These are phyloP conservation scores for Hippocampus comes DNA, from an alignment of 2,113 vertebrate genomes.

Conservation along the genomic window DNA sequence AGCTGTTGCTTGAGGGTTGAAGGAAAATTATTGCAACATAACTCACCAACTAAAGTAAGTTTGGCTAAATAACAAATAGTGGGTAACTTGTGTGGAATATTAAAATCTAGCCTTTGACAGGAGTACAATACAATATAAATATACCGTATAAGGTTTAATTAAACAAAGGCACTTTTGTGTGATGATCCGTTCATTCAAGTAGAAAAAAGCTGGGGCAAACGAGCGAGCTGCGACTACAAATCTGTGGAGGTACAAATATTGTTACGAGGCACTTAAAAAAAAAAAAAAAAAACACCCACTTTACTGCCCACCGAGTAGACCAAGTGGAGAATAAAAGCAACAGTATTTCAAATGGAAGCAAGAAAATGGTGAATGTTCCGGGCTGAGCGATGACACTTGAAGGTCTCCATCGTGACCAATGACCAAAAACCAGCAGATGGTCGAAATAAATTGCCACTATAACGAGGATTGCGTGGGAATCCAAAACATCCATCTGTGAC, in stretches of 20 bases:
- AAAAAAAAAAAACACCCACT: slow-evolving; percentile 22
- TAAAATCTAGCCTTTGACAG: background rate
- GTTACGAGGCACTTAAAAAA: background rate
- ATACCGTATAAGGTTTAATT: background rate
- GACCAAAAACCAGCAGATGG: slow-evolving; percentile 3
- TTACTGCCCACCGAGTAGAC: slow-evolving; percentile 50
- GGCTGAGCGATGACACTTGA: slow-evolving; percentile 14
- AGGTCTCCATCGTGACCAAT: background rate
- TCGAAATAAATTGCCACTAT: background rate
- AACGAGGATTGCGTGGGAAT: background rate
- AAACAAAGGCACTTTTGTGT: slow-evolving; percentile 9
- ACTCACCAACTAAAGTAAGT: too few relatives aligned
- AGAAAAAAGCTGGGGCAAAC: slow-evolving; percentile 6
- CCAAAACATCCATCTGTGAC: background rate
- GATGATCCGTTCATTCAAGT: slow-evolving; percentile 15
- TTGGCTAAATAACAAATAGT: too few relatives aligned
- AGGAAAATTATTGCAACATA: too few relatives aligned
- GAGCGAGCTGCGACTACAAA: background rate
- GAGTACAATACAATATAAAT: background rate
- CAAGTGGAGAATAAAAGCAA: slow-evolving; percentile 44
- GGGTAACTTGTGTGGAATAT: too few relatives aligned
- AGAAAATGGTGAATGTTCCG: slow-evolving; percentile 9
- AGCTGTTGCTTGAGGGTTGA: too few relatives aligned
- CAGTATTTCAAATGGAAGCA: slow-evolving; percentile 51
- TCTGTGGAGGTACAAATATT: background rate